Evolutionary conservation across 1,140 invertebrate genomes (phyloP).

Genomic region (Drosophila carrolli): DNA sequence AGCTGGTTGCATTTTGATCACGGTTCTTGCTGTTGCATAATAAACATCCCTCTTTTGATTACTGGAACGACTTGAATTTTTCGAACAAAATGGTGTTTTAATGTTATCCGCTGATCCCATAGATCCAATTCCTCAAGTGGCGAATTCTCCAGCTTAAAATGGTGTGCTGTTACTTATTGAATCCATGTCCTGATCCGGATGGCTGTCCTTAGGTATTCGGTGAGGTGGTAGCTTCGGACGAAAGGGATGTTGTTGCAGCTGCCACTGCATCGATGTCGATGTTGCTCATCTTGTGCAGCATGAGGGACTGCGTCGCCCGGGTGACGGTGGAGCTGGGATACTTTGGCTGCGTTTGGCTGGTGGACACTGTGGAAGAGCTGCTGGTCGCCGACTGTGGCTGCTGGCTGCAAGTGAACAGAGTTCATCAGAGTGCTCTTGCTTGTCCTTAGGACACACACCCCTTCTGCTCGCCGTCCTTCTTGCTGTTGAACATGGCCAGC

Average conservation of each 20-base stretch:
- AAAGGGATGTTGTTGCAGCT: conserved; percentile 9
- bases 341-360: conserved; percentile 53
- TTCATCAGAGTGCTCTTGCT: conserved; percentile 54
- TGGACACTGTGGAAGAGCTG: conserved; percentile 56
- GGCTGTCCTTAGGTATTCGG: conserved; percentile 8
- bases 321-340: conserved; percentile 40
- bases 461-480: conserved; percentile 80
- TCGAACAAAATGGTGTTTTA: conserved; percentile 50
- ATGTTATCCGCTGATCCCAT: conserved; percentile 39
- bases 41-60: conserved; percentile 60
- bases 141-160: conserved; percentile 1
- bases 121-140: conserved; percentile 19
- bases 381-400: conserved; percentile 27
- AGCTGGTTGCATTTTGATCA: conserved; percentile 73
- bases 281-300: conserved; percentile 22
- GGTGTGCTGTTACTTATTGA: conserved; percentile 7
- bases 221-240: conserved; percentile 19
- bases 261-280: conserved; percentile 4
- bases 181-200: background rate
- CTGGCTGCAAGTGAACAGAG: conserved; percentile 69
- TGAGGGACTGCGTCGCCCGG: conserved; percentile 6
- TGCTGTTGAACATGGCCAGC: conserved; percentile 91
- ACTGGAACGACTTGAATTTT: conserved; percentile 80
- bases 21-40: conserved; percentile 76
- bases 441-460: conserved; percentile 69